Evolutionary conservation across 92 coral and sea anemone species (phyloP).

Genomic region (Pocillopora meandrina): DNA sequence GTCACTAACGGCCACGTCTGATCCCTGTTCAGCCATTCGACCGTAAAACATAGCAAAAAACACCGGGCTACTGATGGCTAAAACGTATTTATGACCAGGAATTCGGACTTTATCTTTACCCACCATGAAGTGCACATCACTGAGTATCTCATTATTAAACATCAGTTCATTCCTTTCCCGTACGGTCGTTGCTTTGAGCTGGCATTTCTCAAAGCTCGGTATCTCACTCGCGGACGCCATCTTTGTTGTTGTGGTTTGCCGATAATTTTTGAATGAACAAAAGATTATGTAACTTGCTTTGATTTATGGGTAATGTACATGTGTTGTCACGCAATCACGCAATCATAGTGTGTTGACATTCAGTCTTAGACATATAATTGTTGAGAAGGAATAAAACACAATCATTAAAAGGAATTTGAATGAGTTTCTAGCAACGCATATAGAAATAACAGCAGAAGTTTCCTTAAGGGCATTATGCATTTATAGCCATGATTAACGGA

Average conservation of each 20-base stretch:
- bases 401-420: no score
- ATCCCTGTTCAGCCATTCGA: constrained; percentile 70
- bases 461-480: no score
- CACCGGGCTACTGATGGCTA: constrained; percentile 84
- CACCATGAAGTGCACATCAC: constrained; percentile 84
- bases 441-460: no score
- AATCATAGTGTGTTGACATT: not conserved
- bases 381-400: not conserved
- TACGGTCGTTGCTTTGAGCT: constrained; percentile 87
- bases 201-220: constrained; percentile 75
- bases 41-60: constrained; percentile 89
- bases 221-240: constrained; percentile 66
- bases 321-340: constrained; percentile 29
- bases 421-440: no score
- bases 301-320: constrained; percentile 20
- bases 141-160: constrained; percentile 84
- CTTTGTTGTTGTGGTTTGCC: constrained; percentile 55
- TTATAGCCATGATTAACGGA: no score
- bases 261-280: constrained; percentile 30
- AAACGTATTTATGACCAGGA: constrained; percentile 83
- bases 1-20: constrained; percentile 71
- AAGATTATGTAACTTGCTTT: constrained; percentile 29
- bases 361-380: not conserved
- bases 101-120: constrained; percentile 65
- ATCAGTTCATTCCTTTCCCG: constrained; percentile 82